These are phyloP conservation scores for Eumerus sabulonum DNA, from an alignment of 2,888 invertebrate species.

Conservation along the genomic window DNA sequence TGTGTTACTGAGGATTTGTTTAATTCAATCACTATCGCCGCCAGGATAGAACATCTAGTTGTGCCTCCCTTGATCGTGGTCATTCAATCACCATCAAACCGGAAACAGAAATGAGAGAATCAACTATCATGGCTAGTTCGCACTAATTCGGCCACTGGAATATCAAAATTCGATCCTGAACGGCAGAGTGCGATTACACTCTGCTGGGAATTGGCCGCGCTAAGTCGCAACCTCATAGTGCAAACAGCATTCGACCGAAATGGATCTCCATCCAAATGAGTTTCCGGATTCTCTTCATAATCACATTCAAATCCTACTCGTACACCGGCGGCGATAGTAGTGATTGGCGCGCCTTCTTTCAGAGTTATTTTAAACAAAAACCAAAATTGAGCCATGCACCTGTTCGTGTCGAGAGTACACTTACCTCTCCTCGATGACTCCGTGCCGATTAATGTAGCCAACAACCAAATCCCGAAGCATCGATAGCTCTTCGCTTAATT, in stretches of 20 bases:
- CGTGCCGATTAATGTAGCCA: slow-evolving; percentile 78
- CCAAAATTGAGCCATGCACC: no score
- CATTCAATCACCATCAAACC: background rate
- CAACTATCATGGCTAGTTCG: slow-evolving; percentile 1
- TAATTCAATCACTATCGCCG: background rate
- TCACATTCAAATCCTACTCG: slow-evolving; percentile 46
- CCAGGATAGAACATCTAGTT: background rate
- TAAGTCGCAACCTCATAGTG: slow-evolving; percentile 30
- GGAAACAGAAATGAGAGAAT: slow-evolving; percentile 19
- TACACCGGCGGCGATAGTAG: no score
- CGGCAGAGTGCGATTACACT: slow-evolving; percentile 31
- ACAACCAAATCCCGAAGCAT: slow-evolving; percentile 77
- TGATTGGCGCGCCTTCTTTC: slow-evolving; percentile 1
- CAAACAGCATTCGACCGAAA: slow-evolving; percentile 37
- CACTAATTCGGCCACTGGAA: slow-evolving; percentile 5
- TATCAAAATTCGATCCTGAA: slow-evolving; percentile 38
- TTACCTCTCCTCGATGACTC: slow-evolving; percentile 78
- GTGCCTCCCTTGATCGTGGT: background rate
- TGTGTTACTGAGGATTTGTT: slow-evolving; percentile 12
- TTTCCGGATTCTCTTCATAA: slow-evolving; percentile 57
- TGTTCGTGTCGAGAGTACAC: slow-evolving; percentile 27
- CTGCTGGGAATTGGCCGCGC: slow-evolving; percentile 40
- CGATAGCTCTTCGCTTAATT: slow-evolving; percentile 78
- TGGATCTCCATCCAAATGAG: no score
- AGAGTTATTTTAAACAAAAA: slow-evolving; percentile 22